phyloP scores from a whole-genome alignment of 2,888 invertebrate species.

The Agonum fuliginosum region DNA sequence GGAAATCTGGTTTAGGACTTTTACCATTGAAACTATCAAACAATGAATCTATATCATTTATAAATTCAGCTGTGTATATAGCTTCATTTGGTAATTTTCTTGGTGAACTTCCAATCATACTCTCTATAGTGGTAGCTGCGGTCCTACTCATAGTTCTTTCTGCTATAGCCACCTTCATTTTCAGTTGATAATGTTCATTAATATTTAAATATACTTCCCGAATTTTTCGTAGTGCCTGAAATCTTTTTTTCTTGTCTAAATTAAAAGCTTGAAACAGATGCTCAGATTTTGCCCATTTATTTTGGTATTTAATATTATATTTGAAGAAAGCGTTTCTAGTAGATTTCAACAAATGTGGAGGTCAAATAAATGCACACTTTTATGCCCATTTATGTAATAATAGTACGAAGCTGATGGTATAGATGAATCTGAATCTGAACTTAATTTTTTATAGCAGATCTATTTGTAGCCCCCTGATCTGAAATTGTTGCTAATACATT shows the following conservation, averaged over 20 bases:
- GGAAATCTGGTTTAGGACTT: background rate
- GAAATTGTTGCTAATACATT: slow-evolving; percentile 24
- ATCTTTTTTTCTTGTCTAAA: slow-evolving; percentile 15
- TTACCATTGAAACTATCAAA: slow-evolving; percentile 33
- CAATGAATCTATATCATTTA: slow-evolving; percentile 17
- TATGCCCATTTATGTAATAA: slow-evolving; percentile 9
- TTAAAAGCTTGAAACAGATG: background rate
- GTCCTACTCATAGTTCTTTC: slow-evolving; percentile 35
- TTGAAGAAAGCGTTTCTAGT: slow-evolving; percentile 27
- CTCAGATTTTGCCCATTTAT: slow-evolving; percentile 14
- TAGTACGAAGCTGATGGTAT: background rate
- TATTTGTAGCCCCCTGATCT: slow-evolving; percentile 6
- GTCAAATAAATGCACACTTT: slow-evolving; percentile 23
- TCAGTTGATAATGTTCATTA: background rate
- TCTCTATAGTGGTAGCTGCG: slow-evolving; percentile 15
- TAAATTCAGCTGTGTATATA: slow-evolving; percentile 21
- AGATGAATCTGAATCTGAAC: background rate
- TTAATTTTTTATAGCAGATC: background rate
- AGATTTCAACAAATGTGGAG: slow-evolving; percentile 31
- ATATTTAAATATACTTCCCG: slow-evolving; percentile 4
- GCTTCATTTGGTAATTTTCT: slow-evolving; percentile 25
- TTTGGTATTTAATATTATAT: slow-evolving; percentile 2
- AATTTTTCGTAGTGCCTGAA: slow-evolving; percentile 35
- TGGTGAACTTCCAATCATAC: slow-evolving; percentile 24
- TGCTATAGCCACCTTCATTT: slow-evolving; percentile 29